Percentiles rank a stretch among this genome's conserved stretches.
phyloP scores from a whole-genome alignment of 1,140 invertebrate genomes.

The Achatina immaculata region DNA sequence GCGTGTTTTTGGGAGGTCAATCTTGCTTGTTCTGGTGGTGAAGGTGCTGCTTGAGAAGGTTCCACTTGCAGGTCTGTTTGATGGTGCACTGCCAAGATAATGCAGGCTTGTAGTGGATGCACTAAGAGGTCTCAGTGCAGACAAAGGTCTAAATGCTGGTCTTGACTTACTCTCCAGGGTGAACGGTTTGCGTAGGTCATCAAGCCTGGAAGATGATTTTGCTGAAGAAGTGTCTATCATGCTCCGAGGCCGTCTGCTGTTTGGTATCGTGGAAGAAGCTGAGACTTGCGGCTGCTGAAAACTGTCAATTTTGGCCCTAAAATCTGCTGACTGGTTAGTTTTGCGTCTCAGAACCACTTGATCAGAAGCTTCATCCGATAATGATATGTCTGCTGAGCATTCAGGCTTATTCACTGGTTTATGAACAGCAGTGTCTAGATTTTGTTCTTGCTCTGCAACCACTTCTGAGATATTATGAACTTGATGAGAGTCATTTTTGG shows the following conservation, averaged over 20 bases:
- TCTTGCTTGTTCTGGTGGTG: neutral
- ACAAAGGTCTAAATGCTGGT: neutral
- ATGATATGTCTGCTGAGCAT: neutral
- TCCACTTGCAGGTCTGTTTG: slow-evolving; percentile 8
- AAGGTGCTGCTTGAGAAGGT: neutral
- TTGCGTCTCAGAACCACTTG: slow-evolving; percentile 25
- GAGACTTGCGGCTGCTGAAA: neutral
- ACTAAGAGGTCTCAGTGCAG: slow-evolving; percentile 19
- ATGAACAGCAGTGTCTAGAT: too few relatives aligned
- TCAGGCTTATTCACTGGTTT: neutral
- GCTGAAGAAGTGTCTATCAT: slow-evolving; percentile 9
- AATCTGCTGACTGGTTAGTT: neutral
- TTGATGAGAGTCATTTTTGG: too few relatives aligned
- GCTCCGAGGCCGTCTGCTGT: neutral
- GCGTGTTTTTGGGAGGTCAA: slow-evolving; percentile 44
- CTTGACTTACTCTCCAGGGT: neutral
- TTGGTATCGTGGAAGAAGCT: neutral
- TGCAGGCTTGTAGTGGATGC: neutral
- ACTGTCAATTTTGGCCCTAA: slow-evolving; percentile 1
- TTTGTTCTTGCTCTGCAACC: too few relatives aligned
- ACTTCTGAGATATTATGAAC: too few relatives aligned
- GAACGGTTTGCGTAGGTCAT: slow-evolving; percentile 1
- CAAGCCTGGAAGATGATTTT: neutral
- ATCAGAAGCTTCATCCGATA: neutral
- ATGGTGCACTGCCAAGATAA: neutral